Conservation (phyloP, 2,113 vertebrate genomes). For the Brachirus orientalis region DNA sequence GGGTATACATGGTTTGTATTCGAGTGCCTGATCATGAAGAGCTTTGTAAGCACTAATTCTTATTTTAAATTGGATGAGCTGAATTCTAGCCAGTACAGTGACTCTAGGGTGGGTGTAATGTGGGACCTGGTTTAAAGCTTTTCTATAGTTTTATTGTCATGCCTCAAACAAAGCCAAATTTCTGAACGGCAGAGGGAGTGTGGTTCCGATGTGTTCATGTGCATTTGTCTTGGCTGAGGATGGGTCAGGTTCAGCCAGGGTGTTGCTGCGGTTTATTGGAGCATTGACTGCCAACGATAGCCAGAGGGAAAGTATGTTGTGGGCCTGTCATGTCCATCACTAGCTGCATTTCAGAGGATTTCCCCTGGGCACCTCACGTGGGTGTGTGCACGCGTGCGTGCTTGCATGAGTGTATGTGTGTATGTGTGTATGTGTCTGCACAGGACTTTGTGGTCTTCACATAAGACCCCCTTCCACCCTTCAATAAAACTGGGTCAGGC, state of each 20-base stretch:
- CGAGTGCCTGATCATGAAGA: too few relatives aligned
- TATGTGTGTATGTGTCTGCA: not conserved
- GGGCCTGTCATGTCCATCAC: conserved; percentile 48
- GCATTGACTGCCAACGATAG: conserved; percentile 17
- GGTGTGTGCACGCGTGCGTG: not conserved
- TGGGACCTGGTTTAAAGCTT: too few relatives aligned
- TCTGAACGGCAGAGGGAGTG: not conserved
- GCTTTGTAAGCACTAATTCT: too few relatives aligned
- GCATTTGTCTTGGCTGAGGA: not conserved
- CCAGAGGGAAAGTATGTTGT: conserved; percentile 19
- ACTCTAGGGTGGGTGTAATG: too few relatives aligned
- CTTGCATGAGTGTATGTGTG: too few relatives aligned
- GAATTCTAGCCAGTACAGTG: too few relatives aligned
- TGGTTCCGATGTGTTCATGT: not conserved
- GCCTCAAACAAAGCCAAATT: not conserved
- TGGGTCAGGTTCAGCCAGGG: not conserved
- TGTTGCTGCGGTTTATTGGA: conserved; percentile 41
- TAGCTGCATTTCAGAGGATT: conserved; percentile 30
- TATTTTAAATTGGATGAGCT: too few relatives aligned
- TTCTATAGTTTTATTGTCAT: not conserved
- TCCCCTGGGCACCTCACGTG: conserved; percentile 11
- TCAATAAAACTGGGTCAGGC: conserved; percentile 61
- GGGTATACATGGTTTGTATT: too few relatives aligned
- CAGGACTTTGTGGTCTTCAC: not conserved
- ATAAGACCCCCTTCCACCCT: conserved; percentile 5